A percentile compares a stretch with the other conserved stretches of the same genome.
These are phyloP conservation scores for Setophaga kirtlandii DNA, from an alignment of 2,113 vertebrate species.

Conservation along the genomic window DNA sequence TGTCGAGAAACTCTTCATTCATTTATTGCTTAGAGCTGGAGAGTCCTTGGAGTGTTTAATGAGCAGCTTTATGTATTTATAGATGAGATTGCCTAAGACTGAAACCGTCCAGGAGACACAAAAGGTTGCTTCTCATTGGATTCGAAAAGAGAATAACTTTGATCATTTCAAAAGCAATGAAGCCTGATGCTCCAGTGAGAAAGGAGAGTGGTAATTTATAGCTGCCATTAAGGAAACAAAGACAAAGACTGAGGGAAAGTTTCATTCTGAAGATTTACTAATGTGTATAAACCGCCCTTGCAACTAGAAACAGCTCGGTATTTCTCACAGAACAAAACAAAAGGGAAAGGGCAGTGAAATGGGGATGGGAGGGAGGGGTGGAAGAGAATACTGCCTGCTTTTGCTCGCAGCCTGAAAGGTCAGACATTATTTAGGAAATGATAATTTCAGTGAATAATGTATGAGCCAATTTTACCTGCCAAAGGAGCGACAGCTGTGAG, in stretches of 20 bases:
- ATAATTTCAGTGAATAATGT: neutral
- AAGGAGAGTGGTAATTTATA: conserved; percentile 77
- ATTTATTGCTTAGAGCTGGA: neutral
- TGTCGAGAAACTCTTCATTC: neutral
- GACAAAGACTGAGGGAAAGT: conserved; percentile 42
- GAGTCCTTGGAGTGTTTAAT: conserved; percentile 43
- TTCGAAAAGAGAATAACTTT: conserved; percentile 77
- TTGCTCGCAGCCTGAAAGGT: neutral
- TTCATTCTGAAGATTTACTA: conserved; percentile 76
- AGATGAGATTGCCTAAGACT: conserved; percentile 50
- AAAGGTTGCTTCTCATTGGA: conserved; percentile 69
- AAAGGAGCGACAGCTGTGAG: neutral
- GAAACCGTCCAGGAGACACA: conserved; percentile 54
- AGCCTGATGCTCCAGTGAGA: conserved; percentile 71
- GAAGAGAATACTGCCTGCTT: neutral
- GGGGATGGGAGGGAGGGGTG: neutral
- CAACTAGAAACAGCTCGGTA: conserved; percentile 48
- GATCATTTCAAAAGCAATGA: conserved; percentile 80
- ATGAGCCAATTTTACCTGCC: neutral
- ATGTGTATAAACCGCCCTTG: conserved; percentile 71
- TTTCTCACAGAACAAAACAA: conserved; percentile 68
- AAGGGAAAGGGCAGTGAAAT: neutral
- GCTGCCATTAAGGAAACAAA: conserved; percentile 71
- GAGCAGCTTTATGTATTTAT: conserved; percentile 67
- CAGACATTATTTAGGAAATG: neutral